Conservation (phyloP, 2,888 invertebrate species). For the Acleris laterana region DNA sequence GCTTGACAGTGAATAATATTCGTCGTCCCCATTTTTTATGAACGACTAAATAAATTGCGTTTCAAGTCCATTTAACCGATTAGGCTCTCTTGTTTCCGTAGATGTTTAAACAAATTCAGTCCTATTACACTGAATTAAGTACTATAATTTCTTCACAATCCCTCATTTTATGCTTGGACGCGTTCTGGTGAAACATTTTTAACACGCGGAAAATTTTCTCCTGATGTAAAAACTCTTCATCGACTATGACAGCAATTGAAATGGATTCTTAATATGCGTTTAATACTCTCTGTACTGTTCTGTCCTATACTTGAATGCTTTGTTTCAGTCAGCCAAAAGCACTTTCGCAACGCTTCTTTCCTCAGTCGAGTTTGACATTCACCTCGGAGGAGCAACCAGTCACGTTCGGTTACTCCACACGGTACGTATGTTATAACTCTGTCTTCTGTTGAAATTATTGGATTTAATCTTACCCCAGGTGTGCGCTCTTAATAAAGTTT, state of each 20-base stretch:
- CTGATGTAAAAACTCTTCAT: too few relatives aligned
- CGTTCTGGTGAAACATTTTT: too few relatives aligned
- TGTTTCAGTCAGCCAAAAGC: constrained; percentile 75
- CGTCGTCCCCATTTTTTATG: constrained; percentile 15
- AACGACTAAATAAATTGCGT: constrained; percentile 14
- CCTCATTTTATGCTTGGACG: too few relatives aligned
- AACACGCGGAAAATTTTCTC: too few relatives aligned
- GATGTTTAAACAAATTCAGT: too few relatives aligned
- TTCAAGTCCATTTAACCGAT: constrained; percentile 5
- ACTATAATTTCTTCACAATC: too few relatives aligned
- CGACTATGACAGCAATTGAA: too few relatives aligned
- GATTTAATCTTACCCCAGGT: too few relatives aligned
- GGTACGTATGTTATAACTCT: constrained; percentile 42
- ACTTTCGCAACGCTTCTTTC: constrained; percentile 70
- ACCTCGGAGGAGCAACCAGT: constrained; percentile 64
- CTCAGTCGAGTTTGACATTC: constrained; percentile 78
- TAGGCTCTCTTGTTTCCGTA: constrained; percentile 7
- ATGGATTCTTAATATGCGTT: neutral
- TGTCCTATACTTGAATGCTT: constrained; percentile 33
- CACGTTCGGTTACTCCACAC: constrained; percentile 53
- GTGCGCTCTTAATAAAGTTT: too few relatives aligned
- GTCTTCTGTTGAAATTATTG: neutral
- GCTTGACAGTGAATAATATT: constrained; percentile 21
- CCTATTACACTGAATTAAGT: too few relatives aligned
- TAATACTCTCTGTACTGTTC: neutral